phyloP scores from a whole-genome alignment of 2,797 vertebrate genomes.

The Cirrhinus mrigala region DNA sequence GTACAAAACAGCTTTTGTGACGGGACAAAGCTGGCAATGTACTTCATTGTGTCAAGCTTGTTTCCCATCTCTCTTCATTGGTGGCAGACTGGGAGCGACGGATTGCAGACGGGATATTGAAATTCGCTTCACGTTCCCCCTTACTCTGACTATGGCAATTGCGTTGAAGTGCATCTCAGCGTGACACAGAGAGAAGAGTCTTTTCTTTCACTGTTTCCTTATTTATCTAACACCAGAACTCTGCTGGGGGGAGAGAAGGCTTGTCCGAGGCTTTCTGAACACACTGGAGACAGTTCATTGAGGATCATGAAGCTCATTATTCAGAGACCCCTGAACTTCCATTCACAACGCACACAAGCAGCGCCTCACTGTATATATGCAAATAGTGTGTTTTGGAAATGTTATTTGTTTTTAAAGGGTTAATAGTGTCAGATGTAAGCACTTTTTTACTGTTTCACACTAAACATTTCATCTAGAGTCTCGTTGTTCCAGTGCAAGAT shows the following conservation, averaged over 20 bases:
- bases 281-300: not conserved
- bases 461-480: not conserved
- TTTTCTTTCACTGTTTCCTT: constrained; percentile 66
- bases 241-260: constrained; percentile 51
- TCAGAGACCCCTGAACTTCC: constrained; percentile 16
- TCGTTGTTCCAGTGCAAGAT: not conserved
- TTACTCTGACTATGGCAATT: constrained; percentile 68
- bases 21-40: constrained; percentile 77
- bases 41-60: constrained; percentile 76
- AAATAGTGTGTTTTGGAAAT: constrained; percentile 1
- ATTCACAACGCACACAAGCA: not conserved
- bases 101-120: constrained; percentile 65
- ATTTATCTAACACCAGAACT: constrained; percentile 73
- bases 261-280: constrained; percentile 1
- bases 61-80: constrained; percentile 68
- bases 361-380: not conserved
- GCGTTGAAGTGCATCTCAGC: constrained; percentile 72
- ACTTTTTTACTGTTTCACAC: not conserved
- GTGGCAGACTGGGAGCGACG: constrained; percentile 49
- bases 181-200: constrained; percentile 65
- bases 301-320: constrained; percentile 25
- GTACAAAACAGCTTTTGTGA: constrained; percentile 78
- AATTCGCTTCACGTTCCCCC: constrained; percentile 71
- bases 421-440: not conserved
- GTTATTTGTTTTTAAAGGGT: not conserved